phyloP scores from a whole-genome alignment of 2,888 invertebrate species.

The Leucozona laternaria region DNA sequence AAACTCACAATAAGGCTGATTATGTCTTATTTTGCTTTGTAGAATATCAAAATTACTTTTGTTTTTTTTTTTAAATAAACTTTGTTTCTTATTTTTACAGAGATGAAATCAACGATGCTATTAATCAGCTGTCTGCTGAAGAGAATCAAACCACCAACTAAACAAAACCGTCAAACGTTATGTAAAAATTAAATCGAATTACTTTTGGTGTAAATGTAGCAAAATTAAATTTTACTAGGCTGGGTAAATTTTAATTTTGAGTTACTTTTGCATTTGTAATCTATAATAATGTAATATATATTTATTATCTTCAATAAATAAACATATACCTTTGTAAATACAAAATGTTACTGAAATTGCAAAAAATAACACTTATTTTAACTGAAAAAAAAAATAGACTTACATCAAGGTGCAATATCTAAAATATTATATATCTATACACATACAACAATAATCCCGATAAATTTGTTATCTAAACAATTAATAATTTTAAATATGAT shows the following conservation, averaged over 20 bases:
- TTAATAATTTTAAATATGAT: conserved; percentile 13
- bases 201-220: conserved; percentile 41
- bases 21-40: no score
- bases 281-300: conserved; percentile 42
- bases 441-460: background rate
- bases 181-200: conserved; percentile 6
- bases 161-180: conserved; percentile 22
- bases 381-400: background rate
- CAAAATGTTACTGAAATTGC: conserved; percentile 29
- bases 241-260: conserved; percentile 72
- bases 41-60: background rate
- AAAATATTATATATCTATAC: conserved; percentile 12
- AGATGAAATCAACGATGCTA: conserved; percentile 78
- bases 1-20: no score
- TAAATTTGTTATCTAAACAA: conserved; percentile 16
- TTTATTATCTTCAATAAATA: conserved; percentile 22
- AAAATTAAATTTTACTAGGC: conserved; percentile 73
- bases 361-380: conserved; percentile 14
- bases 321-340: conserved; percentile 58
- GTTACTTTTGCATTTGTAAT: conserved; percentile 17
- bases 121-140: conserved; percentile 77
- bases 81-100: conserved; percentile 71
- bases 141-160: conserved; percentile 77
- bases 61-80: conserved; percentile 20
- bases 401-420: conserved; percentile 27